Evolutionary conservation across 2,113 vertebrate genomes (phyloP).

Genomic region (Oncorhynchus tshawytscha): DNA sequence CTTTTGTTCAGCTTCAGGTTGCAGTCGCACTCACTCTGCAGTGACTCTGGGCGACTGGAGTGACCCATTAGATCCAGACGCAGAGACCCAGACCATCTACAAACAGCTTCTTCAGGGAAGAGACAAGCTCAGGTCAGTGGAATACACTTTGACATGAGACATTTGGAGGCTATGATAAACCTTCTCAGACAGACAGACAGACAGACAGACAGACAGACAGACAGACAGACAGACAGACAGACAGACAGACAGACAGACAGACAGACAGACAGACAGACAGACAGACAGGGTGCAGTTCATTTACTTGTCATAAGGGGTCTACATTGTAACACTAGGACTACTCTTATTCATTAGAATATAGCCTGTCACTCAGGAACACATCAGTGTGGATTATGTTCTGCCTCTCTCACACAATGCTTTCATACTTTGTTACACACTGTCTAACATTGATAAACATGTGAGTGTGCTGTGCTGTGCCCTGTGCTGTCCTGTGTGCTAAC

Average conservation of each 20-base stretch:
- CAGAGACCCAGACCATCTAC: slow-evolving; percentile 83
- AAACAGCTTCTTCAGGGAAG: slow-evolving; percentile 81
- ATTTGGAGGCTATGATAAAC: not conserved
- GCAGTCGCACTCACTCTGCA: slow-evolving; percentile 86
- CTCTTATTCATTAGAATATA: not conserved
- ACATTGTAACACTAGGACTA: slow-evolving; percentile 39
- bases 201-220: too few relatives aligned
- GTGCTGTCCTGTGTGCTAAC: slow-evolving; percentile 20
- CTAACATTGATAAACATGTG: too few relatives aligned
- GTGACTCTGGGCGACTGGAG: slow-evolving; percentile 87
- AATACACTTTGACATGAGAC: not conserved
- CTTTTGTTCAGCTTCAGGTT: slow-evolving; percentile 74
- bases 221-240: not conserved
- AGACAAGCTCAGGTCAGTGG: slow-evolving; percentile 75
- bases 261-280: not conserved
- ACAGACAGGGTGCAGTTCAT: slow-evolving; percentile 36
- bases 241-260: not conserved
- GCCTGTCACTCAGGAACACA: not conserved
- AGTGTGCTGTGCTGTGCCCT: too few relatives aligned
- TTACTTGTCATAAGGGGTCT: slow-evolving; percentile 61
- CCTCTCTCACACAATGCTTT: too few relatives aligned
- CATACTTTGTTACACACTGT: not conserved
- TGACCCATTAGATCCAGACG: slow-evolving; percentile 83
- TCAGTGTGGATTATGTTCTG: not conserved
- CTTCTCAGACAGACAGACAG: too few relatives aligned